Conservation (phyloP, 2,797 vertebrate genomes). For the Pteronotus mesoamericanus region DNA sequence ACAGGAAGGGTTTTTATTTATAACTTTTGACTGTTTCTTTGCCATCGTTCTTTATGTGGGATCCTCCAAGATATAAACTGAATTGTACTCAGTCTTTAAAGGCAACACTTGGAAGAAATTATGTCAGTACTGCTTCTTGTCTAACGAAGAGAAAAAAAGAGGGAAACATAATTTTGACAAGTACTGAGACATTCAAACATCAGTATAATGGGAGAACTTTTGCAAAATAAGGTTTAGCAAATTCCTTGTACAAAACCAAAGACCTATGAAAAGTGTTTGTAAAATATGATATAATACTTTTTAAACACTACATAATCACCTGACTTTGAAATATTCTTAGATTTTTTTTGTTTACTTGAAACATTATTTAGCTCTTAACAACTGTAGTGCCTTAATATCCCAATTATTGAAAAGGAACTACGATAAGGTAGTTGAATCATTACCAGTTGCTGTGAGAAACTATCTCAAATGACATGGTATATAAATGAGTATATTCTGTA, state of each 20-base stretch:
- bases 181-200: neutral
- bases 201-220: neutral
- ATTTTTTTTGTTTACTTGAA: neutral
- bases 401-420: neutral
- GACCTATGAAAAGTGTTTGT: neutral
- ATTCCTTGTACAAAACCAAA: neutral
- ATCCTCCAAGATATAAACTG: neutral
- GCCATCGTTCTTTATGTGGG: neutral
- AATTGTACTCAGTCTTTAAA: neutral
- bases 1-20: neutral
- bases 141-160: neutral
- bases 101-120: neutral
- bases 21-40: neutral
- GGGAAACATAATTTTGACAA: neutral
- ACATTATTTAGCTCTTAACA: neutral
- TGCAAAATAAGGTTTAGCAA: neutral
- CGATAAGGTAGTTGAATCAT: neutral
- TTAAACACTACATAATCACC: neutral
- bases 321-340: neutral
- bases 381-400: neutral
- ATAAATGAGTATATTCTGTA: neutral
- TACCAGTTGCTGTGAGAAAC: constrained; percentile 27
- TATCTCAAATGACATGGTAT: neutral
- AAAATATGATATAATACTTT: neutral
- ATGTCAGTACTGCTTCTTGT: neutral